phyloP scores from a whole-genome alignment of 2,888 invertebrate genomes.

The Clistopyga incitator region DNA sequence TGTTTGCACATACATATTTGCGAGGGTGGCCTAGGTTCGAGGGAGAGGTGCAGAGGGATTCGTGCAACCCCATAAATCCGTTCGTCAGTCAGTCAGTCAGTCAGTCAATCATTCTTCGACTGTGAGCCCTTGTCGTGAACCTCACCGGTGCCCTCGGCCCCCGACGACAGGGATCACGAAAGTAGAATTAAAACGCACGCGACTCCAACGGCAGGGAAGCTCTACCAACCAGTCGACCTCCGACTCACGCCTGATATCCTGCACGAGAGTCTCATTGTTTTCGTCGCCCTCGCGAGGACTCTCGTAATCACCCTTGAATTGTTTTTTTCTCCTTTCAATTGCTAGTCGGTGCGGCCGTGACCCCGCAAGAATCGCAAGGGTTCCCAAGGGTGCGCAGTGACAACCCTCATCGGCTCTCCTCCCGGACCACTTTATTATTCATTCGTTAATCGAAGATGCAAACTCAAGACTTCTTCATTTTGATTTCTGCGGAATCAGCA shows the following conservation, averaged over 20 bases:
- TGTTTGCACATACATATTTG: constrained; percentile 72
- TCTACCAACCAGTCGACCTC: constrained; percentile 40
- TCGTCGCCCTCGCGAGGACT: constrained; percentile 69
- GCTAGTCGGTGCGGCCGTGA: constrained; percentile 67
- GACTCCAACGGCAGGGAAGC: constrained; percentile 60
- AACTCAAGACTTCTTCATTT: constrained; percentile 8
- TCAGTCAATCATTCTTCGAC: constrained; percentile 78
- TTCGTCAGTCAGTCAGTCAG: constrained; percentile 75
- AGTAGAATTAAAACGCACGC: constrained; percentile 80
- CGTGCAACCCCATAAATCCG: constrained; percentile 69
- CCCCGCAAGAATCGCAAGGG: constrained; percentile 68
- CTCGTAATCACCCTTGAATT: constrained; percentile 76
- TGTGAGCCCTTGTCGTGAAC: constrained; percentile 37
- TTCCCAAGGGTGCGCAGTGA: constrained; percentile 44
- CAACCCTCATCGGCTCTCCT: constrained; percentile 34
- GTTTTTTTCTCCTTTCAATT: constrained; percentile 65
- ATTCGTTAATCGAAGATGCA: constrained; percentile 65
- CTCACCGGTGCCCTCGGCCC: constrained; percentile 29
- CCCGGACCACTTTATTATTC: constrained; percentile 71
- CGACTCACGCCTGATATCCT: constrained; percentile 68
- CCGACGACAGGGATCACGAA: constrained; percentile 68
- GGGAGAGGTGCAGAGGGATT: constrained; percentile 41
- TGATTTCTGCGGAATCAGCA: neutral
- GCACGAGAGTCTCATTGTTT: constrained; percentile 72
- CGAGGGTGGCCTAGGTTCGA: constrained; percentile 63